Conservation (phyloP, 1,140 invertebrate species). For the Drosophila navojoa region DNA sequence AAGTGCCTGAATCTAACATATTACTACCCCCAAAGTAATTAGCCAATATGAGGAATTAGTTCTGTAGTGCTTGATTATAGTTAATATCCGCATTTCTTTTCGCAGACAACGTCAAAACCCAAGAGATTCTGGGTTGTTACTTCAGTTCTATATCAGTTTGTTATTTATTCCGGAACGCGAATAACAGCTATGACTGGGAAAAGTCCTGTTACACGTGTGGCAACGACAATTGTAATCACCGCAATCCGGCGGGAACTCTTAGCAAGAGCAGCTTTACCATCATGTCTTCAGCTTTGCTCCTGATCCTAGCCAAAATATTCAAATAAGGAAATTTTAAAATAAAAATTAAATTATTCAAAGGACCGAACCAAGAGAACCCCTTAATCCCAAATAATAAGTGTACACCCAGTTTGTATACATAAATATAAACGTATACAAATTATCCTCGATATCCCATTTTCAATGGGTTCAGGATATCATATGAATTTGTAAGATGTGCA, state of each 20-base stretch:
- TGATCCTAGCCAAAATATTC: constrained; percentile 34
- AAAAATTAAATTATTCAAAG: too few relatives aligned
- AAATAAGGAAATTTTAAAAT: constrained; percentile 3
- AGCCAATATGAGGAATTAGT: neutral
- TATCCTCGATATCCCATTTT: too few relatives aligned
- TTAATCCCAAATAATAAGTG: too few relatives aligned
- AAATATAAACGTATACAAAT: too few relatives aligned
- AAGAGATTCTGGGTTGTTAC: constrained; percentile 44
- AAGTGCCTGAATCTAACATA: constrained; percentile 45
- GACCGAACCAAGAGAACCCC: too few relatives aligned
- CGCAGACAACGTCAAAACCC: constrained; percentile 9
- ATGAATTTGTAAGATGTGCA: too few relatives aligned
- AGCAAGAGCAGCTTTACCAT: constrained; percentile 53
- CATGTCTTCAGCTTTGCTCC: constrained; percentile 36
- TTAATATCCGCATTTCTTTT: neutral
- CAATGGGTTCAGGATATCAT: too few relatives aligned
- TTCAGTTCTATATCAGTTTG: constrained; percentile 26
- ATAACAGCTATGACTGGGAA: neutral
- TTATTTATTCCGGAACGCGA: constrained; percentile 7
- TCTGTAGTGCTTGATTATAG: too few relatives aligned
- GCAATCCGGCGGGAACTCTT: constrained; percentile 53
- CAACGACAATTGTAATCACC: constrained; percentile 44
- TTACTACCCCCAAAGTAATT: constrained; percentile 18
- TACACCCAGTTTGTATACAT: too few relatives aligned
- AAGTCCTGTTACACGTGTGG: constrained; percentile 18